A percentile compares a stretch with the other conserved stretches of the same genome.
Evolutionary conservation across 2,797 vertebrate genomes (phyloP).

Genomic region (Melanotaenia pygmaea): DNA sequence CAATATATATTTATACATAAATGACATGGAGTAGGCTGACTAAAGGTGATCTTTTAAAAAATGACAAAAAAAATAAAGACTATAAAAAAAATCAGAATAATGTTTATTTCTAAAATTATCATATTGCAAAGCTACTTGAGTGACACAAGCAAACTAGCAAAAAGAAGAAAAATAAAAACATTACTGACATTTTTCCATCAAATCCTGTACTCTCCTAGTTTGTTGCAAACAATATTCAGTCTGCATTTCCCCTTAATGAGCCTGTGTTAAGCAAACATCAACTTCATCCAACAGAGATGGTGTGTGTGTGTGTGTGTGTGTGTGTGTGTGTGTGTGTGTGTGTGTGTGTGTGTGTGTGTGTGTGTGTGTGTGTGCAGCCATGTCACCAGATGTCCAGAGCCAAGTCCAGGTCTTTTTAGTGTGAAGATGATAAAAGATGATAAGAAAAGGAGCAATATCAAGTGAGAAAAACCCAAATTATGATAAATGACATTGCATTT

Average conservation of each 20-base stretch:
- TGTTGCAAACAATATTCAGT: conserved; percentile 40
- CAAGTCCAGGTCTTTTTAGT: conserved; percentile 36
- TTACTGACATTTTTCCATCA: conserved; percentile 30
- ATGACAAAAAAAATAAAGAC: neutral
- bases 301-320: too few relatives aligned
- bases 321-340: too few relatives aligned
- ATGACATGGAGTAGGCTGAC: too few relatives aligned
- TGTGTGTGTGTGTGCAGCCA: conserved; percentile 16
- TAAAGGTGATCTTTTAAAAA: too few relatives aligned
- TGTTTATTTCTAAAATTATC: neutral
- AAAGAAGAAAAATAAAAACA: neutral
- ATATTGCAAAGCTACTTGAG: conserved; percentile 6
- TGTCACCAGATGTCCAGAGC: conserved; percentile 46
- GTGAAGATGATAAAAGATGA: conserved; percentile 39
- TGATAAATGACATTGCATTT: conserved; percentile 48
- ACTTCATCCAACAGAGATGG: conserved; percentile 27
- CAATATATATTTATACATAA: too few relatives aligned
- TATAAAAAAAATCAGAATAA: neutral
- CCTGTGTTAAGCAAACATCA: conserved; percentile 41
- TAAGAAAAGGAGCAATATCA: conserved; percentile 36
- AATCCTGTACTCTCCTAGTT: conserved; percentile 1
- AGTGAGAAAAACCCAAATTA: conserved; percentile 11
- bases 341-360: conserved; percentile 9
- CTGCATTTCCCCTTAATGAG: conserved; percentile 49
- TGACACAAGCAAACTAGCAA: conserved; percentile 9